Evolutionary conservation across 2,797 vertebrate genomes (phyloP).

Genomic region (Botia kubotai): DNA sequence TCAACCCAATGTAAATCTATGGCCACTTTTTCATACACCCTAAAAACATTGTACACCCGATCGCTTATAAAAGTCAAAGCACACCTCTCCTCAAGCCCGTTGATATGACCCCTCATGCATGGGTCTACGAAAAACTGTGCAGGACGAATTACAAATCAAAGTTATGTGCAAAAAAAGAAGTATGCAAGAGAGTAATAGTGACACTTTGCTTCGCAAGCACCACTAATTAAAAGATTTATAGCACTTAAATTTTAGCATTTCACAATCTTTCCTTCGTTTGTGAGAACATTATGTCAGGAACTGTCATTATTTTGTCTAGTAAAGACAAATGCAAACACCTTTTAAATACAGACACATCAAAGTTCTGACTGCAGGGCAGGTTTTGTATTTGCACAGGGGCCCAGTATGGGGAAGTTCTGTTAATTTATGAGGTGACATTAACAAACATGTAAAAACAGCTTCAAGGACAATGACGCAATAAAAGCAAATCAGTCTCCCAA

Average conservation of each 20-base stretch:
- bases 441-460: constrained; percentile 9
- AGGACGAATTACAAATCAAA: too few species aligned
- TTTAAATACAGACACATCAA: constrained; percentile 38
- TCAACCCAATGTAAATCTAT: too few species aligned
- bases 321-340: constrained; percentile 33
- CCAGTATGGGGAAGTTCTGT: constrained; percentile 14
- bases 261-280: not conserved
- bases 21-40: too few species aligned
- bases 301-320: constrained; percentile 26
- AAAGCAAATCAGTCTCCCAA: not conserved
- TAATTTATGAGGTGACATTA: constrained; percentile 12
- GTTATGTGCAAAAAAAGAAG: too few species aligned
- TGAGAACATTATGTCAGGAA: constrained; percentile 7
- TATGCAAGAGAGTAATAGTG: too few species aligned
- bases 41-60: too few species aligned
- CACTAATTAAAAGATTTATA: not conserved
- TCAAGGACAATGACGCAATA: constrained; percentile 20
- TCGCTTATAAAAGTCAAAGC: too few species aligned
- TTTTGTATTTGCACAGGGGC: constrained; percentile 42
- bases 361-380: constrained; percentile 14
- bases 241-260: not conserved
- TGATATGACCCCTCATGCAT: too few species aligned
- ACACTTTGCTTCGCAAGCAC: too few species aligned
- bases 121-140: too few species aligned
- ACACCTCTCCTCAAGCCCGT: too few species aligned